Percentiles rank a stretch among this genome's conserved stretches.
Evolutionary conservation across 2,113 vertebrate genomes (phyloP).

Genomic region (Electrona antarctica): DNA sequence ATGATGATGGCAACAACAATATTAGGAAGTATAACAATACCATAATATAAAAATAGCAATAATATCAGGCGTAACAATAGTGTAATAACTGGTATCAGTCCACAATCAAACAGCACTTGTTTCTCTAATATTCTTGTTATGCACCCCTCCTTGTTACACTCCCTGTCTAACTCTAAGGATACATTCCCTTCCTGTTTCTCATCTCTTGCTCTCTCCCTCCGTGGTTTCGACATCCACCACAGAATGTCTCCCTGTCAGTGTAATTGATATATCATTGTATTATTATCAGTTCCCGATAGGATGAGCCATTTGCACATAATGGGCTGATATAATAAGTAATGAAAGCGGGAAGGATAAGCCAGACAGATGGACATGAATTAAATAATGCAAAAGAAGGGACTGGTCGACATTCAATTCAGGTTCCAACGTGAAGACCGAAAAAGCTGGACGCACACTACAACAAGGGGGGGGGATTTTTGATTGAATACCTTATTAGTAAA

Average conservation of each 20-base stretch:
- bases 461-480: not conserved
- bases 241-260: slow-evolving; percentile 26
- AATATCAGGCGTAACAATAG: too few species aligned
- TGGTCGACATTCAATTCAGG: slow-evolving; percentile 21
- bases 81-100: too few species aligned
- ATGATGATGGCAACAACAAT: too few species aligned
- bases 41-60: too few species aligned
- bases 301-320: slow-evolving; percentile 70
- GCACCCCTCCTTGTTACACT: too few species aligned
- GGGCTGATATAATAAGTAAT: slow-evolving; percentile 62
- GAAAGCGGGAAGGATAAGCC: slow-evolving; percentile 54
- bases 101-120: too few species aligned
- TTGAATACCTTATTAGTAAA: too few species aligned
- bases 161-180: too few species aligned
- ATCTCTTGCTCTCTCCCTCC: too few species aligned
- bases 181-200: too few species aligned
- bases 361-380: slow-evolving; percentile 67
- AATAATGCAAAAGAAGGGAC: slow-evolving; percentile 68
- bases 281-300: slow-evolving; percentile 58
- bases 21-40: too few species aligned
- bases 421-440: slow-evolving; percentile 37
- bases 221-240: slow-evolving; percentile 32
- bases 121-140: too few species aligned
- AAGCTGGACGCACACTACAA: slow-evolving; percentile 28
- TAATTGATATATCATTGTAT: slow-evolving; percentile 63